Evolutionary conservation across 2,797 vertebrate species (phyloP).

Genomic region (Babyrousa celebensis): DNA sequence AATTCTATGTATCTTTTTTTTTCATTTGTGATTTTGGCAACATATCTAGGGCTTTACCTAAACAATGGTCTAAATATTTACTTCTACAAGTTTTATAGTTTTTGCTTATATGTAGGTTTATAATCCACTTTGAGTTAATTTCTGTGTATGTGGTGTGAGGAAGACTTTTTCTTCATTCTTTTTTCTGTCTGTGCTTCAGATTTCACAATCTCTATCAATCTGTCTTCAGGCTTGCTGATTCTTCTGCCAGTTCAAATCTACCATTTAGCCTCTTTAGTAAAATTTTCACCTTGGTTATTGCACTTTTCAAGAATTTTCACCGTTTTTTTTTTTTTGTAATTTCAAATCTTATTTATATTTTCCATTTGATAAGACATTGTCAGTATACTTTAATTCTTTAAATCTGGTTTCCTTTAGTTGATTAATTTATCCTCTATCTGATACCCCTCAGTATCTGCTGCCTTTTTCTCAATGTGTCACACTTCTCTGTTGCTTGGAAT

Average conservation of each 20-base stretch:
- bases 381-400: neutral
- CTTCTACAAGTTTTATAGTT: neutral
- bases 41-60: neutral
- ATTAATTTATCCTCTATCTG: slow-evolving; percentile 19
- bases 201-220: slow-evolving; percentile 2
- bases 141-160: neutral
- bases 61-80: slow-evolving; percentile 4
- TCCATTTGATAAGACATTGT: neutral
- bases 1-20: neutral
- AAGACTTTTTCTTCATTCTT: neutral
- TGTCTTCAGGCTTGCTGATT: neutral
- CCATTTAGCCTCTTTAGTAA: neutral
- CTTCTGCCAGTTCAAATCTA: neutral
- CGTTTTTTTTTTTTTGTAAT: neutral
- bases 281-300: neutral
- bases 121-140: slow-evolving; percentile 10
- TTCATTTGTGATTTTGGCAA: slow-evolving; percentile 6
- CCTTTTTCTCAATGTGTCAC: neutral
- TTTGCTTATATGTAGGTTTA: neutral
- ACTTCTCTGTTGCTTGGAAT: neutral
- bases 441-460: neutral
- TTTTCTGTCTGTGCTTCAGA: neutral
- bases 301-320: neutral
- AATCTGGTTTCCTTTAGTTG: slow-evolving; percentile 2
- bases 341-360: neutral